These are phyloP conservation scores for Synergus itoensis DNA, from an alignment of 2,888 invertebrate genomes.

Conservation along the genomic window DNA sequence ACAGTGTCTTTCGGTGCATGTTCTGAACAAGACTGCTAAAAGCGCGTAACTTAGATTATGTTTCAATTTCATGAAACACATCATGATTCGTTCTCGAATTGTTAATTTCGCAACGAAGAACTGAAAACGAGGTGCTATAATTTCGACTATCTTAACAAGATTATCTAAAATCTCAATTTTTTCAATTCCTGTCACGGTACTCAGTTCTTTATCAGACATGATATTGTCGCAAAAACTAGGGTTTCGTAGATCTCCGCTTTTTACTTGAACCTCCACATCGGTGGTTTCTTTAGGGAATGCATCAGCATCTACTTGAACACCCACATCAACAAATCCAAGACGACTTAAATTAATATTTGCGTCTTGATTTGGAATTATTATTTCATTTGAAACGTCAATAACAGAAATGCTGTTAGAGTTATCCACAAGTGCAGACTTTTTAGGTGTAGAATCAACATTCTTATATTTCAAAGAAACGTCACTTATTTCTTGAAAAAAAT, in stretches of 20 bases:
- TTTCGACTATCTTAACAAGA: conserved; percentile 6
- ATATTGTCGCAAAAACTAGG: conserved; percentile 39
- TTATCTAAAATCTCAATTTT: conserved; percentile 25
- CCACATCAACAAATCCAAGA: conserved; percentile 2
- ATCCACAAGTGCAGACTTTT: neutral
- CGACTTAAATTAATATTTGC: neutral
- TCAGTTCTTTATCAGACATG: conserved; percentile 38
- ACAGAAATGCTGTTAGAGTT: neutral
- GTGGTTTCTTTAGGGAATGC: neutral
- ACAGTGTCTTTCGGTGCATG: neutral
- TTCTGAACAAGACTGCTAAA: neutral
- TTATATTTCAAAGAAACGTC: neutral
- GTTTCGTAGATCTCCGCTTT: conserved; percentile 13
- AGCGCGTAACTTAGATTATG: neutral
- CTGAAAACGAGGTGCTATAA: conserved; percentile 1
- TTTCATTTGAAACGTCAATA: neutral
- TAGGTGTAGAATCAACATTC: neutral
- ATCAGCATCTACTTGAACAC: neutral
- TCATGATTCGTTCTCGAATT: conserved; percentile 31
- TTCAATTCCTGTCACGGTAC: conserved; percentile 39
- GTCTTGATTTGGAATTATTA: neutral
- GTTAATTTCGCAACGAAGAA: neutral
- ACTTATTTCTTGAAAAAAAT: conserved; percentile 23
- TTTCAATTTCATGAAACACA: neutral
- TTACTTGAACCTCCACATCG: neutral